A percentile compares a stretch with the other conserved stretches of the same genome.
Conservation (phyloP, 1,140 invertebrate genomes). For the Tribolium castaneum region DNA sequence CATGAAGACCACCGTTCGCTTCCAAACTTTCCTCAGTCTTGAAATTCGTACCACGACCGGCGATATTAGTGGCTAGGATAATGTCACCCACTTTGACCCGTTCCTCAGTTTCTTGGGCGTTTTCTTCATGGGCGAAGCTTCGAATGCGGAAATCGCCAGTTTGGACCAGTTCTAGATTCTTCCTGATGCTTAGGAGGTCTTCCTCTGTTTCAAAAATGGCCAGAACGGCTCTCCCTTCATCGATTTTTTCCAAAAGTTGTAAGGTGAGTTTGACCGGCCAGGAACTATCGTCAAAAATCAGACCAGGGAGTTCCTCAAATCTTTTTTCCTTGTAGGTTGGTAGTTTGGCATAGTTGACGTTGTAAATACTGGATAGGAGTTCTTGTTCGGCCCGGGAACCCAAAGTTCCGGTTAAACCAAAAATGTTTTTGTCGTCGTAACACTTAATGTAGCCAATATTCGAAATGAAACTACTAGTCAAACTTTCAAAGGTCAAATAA, state of each 20-base stretch:
- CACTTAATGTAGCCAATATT: conserved; percentile 7
- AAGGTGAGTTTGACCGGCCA: background rate
- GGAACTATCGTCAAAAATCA: background rate
- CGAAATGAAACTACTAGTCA: conserved; percentile 1
- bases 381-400: conserved; percentile 1
- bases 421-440: background rate
- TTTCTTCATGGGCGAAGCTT: background rate
- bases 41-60: conserved; percentile 17
- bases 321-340: background rate
- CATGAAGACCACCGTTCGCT: background rate
- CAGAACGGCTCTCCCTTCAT: conserved; percentile 1
- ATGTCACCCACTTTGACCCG: background rate
- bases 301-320: background rate
- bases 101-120: background rate
- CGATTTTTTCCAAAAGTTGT: background rate
- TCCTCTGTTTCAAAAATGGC: conserved; percentile 5
- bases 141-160: background rate
- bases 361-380: background rate
- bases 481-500: background rate
- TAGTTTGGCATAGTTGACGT: background rate
- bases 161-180: background rate
- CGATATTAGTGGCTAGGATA: conserved; percentile 16
- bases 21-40: background rate
- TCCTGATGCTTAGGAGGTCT: background rate
- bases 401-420: conserved; percentile 13